phyloP scores from a whole-genome alignment of 92 coral and sea anemone genomes.

The Parazoanthus darwini region DNA sequence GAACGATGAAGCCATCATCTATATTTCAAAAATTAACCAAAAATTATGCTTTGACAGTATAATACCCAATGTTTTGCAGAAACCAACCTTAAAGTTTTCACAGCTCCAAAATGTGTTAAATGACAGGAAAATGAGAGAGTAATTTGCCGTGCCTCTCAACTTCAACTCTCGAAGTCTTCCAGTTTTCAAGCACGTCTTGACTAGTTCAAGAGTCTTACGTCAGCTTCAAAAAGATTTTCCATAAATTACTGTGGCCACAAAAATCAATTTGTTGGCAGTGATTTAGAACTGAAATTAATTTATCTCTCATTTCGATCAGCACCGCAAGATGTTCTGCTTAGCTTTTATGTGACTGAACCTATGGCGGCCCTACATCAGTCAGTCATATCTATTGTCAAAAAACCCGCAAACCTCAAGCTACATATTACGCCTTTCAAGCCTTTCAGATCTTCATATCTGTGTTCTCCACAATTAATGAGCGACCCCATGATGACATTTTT shows the following conservation, averaged over 20 bases:
- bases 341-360: background rate
- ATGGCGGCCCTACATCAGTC: background rate
- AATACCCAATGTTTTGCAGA: background rate
- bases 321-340: background rate
- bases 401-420: background rate
- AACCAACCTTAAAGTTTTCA: background rate
- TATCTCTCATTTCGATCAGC: slow-evolving; percentile 19
- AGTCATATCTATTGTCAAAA: background rate
- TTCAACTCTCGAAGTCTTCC: background rate
- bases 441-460: background rate
- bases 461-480: background rate
- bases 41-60: no score
- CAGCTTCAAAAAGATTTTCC: background rate
- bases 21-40: background rate
- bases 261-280: slow-evolving; percentile 11
- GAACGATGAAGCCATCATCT: background rate
- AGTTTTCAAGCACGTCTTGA: background rate
- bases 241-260: background rate
- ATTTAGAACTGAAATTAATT: slow-evolving; percentile 1
- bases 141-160: background rate
- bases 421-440: background rate
- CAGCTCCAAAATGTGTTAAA: background rate
- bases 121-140: background rate
- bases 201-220: background rate
- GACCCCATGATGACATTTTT: no score